Evolutionary conservation across 2,888 invertebrate genomes (phyloP).

Genomic region (Zygogramma bicolorata): DNA sequence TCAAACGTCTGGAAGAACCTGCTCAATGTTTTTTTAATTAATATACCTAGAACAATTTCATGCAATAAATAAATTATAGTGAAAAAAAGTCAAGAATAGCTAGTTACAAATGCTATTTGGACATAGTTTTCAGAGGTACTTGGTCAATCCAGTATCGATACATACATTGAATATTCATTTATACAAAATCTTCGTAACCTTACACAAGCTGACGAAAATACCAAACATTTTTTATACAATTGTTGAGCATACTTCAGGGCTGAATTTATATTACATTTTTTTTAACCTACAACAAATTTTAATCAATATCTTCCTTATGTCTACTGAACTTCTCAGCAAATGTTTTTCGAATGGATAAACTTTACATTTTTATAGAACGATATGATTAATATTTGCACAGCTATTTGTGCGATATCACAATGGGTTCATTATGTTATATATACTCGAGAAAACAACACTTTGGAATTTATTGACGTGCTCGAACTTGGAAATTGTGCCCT

Average conservation of each 20-base stretch:
- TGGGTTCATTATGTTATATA: conserved; percentile 49
- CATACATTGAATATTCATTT: conserved; percentile 29
- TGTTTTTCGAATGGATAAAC: conserved; percentile 36
- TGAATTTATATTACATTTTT: conserved; percentile 43
- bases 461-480: background rate
- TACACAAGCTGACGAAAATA: conserved; percentile 34
- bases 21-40: background rate
- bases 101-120: background rate
- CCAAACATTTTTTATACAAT: conserved; percentile 41
- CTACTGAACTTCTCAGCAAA: conserved; percentile 34
- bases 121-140: background rate
- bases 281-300: conserved; percentile 28
- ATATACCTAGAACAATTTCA: background rate
- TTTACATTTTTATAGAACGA: conserved; percentile 55
- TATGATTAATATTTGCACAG: conserved; percentile 62
- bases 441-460: conserved; percentile 7
- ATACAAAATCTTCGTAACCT: conserved; percentile 22
- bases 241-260: conserved; percentile 48
- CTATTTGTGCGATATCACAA: conserved; percentile 63
- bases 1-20: too few species aligned
- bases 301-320: conserved; percentile 31
- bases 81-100: background rate
- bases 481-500: background rate
- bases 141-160: conserved; percentile 7
- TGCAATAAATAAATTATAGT: background rate